These are phyloP conservation scores for Diarsia dahlii DNA, from an alignment of 2,888 invertebrate species.

Conservation along the genomic window DNA sequence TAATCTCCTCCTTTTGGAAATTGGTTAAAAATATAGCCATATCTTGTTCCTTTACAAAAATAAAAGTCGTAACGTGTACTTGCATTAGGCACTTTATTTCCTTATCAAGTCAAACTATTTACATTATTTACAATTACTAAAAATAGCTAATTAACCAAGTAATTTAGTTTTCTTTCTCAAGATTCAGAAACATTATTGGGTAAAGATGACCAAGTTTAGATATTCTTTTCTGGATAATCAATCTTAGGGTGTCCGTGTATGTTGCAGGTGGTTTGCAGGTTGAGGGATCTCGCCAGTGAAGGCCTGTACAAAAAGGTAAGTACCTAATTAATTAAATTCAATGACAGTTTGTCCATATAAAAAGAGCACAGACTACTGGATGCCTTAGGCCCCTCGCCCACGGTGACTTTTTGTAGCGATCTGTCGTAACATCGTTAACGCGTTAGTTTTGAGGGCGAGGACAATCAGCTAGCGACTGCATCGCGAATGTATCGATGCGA, in stretches of 20 bases:
- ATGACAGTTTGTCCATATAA: not conserved
- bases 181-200: conserved; percentile 93
- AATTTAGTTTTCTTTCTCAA: conserved; percentile 78
- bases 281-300: conserved; percentile 95
- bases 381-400: not conserved
- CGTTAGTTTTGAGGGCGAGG: too few relatives aligned
- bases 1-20: not conserved
- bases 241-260: conserved; percentile 95
- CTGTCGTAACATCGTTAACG: too few relatives aligned
- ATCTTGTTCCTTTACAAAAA: not conserved
- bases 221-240: conserved; percentile 95
- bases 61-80: conserved; percentile 29
- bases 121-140: conserved; percentile 72
- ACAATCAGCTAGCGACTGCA: too few relatives aligned
- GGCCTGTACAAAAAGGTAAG: conserved; percentile 77
- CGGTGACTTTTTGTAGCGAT: too few relatives aligned
- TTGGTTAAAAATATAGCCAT: not conserved
- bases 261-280: conserved; percentile 93
- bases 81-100: conserved; percentile 73
- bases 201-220: conserved; percentile 94
- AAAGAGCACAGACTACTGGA: not conserved
- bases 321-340: not conserved
- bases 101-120: conserved; percentile 49
- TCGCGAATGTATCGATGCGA: too few relatives aligned
- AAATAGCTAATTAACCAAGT: conserved; percentile 21